Evolutionary conservation across 2,888 invertebrate genomes (phyloP).

Genomic region (Poecilus cupreus): DNA sequence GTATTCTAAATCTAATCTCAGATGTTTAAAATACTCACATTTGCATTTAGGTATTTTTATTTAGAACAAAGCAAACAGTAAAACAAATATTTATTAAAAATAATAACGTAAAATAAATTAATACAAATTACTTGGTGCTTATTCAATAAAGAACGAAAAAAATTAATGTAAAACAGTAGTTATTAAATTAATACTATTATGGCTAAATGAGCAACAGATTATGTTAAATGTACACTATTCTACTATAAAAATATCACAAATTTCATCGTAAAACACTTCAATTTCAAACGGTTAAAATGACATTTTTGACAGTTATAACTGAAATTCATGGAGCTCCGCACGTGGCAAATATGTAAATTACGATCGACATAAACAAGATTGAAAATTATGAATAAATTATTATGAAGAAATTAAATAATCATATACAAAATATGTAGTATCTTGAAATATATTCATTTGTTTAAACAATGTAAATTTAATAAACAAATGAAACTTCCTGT

Average conservation of each 20-base stretch:
- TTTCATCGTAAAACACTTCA: constrained; percentile 12
- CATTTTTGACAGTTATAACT: constrained; percentile 56
- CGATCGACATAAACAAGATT: background rate
- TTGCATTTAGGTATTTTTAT: constrained; percentile 5
- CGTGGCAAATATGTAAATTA: constrained; percentile 56
- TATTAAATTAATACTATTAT: background rate
- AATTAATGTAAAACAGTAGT: background rate
- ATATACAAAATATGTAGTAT: background rate
- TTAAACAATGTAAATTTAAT: background rate
- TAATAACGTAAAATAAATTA: background rate
- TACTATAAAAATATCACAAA: constrained; percentile 52
- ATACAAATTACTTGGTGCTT: background rate
- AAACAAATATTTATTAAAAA: constrained; percentile 17
- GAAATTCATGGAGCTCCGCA: constrained; percentile 29
- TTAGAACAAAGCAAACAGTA: background rate
- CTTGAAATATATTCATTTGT: background rate
- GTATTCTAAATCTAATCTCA: background rate
- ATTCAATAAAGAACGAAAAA: background rate
- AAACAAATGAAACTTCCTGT: background rate
- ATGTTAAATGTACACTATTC: constrained; percentile 14
- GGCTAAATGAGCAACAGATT: constrained; percentile 23
- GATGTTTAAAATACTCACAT: background rate
- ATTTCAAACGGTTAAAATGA: constrained; percentile 54
- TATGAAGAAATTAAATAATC: background rate
- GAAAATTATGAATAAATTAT: background rate